These are phyloP conservation scores for Helostoma temminkii DNA, from an alignment of 2,797 vertebrate genomes.

Conservation along the genomic window DNA sequence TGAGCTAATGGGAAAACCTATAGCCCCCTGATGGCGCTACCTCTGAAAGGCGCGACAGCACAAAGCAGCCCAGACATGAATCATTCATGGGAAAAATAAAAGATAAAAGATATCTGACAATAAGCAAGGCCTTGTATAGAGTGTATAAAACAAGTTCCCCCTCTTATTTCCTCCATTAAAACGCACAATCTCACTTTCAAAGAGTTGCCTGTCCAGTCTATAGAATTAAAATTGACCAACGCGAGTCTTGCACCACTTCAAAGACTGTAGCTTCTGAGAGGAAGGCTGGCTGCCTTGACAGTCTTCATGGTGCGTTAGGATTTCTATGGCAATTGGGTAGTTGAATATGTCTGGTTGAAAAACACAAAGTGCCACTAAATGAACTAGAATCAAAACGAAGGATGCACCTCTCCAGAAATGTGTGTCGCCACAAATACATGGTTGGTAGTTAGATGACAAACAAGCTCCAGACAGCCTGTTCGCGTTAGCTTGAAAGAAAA, in stretches of 20 bases:
- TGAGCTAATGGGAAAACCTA: conserved; percentile 89
- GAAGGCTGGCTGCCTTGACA: conserved; percentile 91
- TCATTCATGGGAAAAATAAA: conserved; percentile 96
- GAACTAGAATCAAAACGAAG: conserved; percentile 87
- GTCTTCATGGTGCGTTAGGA: conserved; percentile 95
- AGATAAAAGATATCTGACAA: conserved; percentile 95
- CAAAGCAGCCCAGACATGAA: conserved; percentile 91
- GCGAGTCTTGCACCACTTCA: conserved; percentile 92
- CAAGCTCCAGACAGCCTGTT: neutral
- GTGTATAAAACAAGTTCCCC: conserved; percentile 91
- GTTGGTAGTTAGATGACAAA: conserved; percentile 40
- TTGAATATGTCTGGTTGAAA: conserved; percentile 87
- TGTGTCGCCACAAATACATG: conserved; percentile 8
- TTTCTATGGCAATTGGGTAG: conserved; percentile 93
- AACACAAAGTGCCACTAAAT: conserved; percentile 91
- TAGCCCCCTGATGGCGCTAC: conserved; percentile 90
- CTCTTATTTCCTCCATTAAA: conserved; percentile 93
- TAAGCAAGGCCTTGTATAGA: conserved; percentile 92
- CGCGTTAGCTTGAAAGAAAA: neutral
- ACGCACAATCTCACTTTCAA: conserved; percentile 88
- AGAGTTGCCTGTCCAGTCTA: conserved; percentile 88
- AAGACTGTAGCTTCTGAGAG: conserved; percentile 91
- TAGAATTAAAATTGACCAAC: conserved; percentile 94
- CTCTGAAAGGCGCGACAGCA: conserved; percentile 87
- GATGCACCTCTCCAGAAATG: conserved; percentile 77